Evolutionary conservation across 2,888 invertebrate species (phyloP).

Genomic region (Chrysolina haemoptera): DNA sequence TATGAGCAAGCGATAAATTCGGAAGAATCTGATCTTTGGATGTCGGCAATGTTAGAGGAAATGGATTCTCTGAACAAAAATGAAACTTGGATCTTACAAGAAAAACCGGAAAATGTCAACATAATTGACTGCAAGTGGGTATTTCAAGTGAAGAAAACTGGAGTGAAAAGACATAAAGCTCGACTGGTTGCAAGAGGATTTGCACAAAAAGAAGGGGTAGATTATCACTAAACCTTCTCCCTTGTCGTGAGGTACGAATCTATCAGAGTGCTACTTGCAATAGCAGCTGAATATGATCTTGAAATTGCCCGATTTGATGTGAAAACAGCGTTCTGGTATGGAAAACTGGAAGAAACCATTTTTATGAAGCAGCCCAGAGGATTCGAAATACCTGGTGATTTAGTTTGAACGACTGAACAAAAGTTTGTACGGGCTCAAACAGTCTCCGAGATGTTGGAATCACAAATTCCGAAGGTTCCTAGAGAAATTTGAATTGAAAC

Average conservation of each 20-base stretch:
- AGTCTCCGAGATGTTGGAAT: conserved; percentile 32
- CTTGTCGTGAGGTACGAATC: conserved; percentile 42
- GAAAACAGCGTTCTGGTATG: conserved; percentile 32
- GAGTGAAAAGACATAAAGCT: conserved; percentile 35
- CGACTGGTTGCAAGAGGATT: conserved; percentile 41
- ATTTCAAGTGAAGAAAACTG: conserved; percentile 27
- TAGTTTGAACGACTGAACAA: conserved; percentile 39
- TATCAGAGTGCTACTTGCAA: conserved; percentile 22
- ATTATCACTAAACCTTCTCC: not conserved
- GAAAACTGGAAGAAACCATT: not conserved
- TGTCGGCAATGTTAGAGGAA: conserved; percentile 1
- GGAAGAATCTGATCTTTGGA: conserved; percentile 25
- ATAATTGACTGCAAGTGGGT: conserved; percentile 45
- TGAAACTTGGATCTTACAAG: not conserved
- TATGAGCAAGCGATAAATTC: conserved; percentile 48
- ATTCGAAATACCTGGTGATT: conserved; percentile 29
- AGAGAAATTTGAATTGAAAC: conserved; percentile 26
- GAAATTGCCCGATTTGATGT: not conserved
- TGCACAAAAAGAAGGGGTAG: conserved; percentile 38
- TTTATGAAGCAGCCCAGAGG: conserved; percentile 35
- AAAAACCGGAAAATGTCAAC: conserved; percentile 31
- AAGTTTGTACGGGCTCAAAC: conserved; percentile 38
- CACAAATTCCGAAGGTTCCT: conserved; percentile 27
- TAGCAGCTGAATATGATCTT: no score
- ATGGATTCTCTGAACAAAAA: no score